Evolutionary conservation across 2,888 invertebrate species (phyloP).

Genomic region (Andrena marginata): DNA sequence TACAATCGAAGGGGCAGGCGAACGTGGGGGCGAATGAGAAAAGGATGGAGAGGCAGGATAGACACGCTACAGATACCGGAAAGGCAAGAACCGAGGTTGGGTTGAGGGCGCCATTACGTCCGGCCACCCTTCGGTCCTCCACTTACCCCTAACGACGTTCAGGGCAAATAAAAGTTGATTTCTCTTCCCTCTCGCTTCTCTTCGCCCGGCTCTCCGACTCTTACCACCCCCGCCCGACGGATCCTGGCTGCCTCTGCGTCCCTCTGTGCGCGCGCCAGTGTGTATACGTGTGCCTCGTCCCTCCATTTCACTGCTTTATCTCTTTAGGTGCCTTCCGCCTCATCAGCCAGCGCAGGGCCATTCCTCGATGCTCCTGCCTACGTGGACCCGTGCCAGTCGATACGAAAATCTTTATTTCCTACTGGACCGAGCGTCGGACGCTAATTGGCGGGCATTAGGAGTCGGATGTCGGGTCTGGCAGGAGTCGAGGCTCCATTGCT

Average conservation of each 20-base stretch:
- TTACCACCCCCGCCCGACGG: conserved; percentile 44
- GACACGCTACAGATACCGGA: conserved; percentile 75
- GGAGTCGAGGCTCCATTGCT: not conserved
- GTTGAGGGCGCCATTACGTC: conserved; percentile 80
- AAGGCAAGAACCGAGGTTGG: conserved; percentile 74
- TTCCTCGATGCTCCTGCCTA: conserved; percentile 48
- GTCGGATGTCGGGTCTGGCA: not conserved
- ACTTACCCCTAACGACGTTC: conserved; percentile 78
- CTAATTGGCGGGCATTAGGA: conserved; percentile 35
- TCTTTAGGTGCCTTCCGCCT: conserved; percentile 73
- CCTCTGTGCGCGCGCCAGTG: conserved; percentile 40
- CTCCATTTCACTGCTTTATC: conserved; percentile 69
- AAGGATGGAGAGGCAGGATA: conserved; percentile 70
- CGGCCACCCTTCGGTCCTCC: conserved; percentile 78
- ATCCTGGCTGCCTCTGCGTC: conserved; percentile 49
- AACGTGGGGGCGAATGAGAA: conserved; percentile 46
- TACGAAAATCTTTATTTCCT: conserved; percentile 55
- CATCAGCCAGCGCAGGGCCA: conserved; percentile 69
- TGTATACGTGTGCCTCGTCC: conserved; percentile 56
- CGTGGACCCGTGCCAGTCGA: conserved; percentile 60
- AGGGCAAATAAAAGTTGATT: conserved; percentile 81
- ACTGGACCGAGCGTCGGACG: not conserved
- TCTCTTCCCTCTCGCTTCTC: conserved; percentile 69
- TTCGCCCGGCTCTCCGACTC: conserved; percentile 50
- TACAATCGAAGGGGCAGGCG: conserved; percentile 20